Evolutionary conservation across 2,888 invertebrate genomes (phyloP).

Genomic region (Listrodromus nycthemerus): DNA sequence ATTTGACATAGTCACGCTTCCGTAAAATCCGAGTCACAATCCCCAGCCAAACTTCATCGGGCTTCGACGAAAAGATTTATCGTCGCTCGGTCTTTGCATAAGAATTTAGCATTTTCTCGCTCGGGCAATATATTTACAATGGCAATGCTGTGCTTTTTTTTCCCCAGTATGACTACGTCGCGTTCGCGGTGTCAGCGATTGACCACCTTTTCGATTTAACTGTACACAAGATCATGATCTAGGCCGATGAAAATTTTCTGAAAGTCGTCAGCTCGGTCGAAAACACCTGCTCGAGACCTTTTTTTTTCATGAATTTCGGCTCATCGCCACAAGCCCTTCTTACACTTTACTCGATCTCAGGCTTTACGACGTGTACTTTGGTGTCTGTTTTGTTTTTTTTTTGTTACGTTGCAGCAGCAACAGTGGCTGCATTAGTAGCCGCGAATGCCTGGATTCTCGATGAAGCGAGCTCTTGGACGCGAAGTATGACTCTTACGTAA

Average conservation of each 20-base stretch:
- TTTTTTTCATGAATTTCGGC: not conserved
- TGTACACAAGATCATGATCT: no score
- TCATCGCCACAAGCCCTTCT: not conserved
- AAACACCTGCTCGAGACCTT: not conserved
- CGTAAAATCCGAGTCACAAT: not conserved
- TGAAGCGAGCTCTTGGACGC: conserved; percentile 58
- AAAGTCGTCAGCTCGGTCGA: not conserved
- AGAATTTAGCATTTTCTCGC: conserved; percentile 47
- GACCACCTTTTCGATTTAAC: no score
- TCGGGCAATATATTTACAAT: not conserved
- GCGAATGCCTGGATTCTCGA: conserved; percentile 55
- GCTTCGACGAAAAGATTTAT: conserved; percentile 5
- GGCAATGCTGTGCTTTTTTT: not conserved
- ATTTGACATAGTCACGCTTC: not conserved
- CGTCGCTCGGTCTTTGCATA: conserved; percentile 27
- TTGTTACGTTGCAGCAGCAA: not conserved
- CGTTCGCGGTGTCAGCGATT: no score
- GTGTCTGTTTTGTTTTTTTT: not conserved
- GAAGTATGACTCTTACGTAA: conserved; percentile 60
- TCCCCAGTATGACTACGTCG: not conserved
- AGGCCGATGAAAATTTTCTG: no score
- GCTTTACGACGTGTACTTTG: not conserved
- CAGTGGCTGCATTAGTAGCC: not conserved
- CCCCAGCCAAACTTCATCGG: conserved; percentile 5
- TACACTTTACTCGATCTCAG: not conserved